Evolutionary conservation across 1,140 invertebrate genomes (phyloP).

Genomic region (Andricus grossulariae): DNA sequence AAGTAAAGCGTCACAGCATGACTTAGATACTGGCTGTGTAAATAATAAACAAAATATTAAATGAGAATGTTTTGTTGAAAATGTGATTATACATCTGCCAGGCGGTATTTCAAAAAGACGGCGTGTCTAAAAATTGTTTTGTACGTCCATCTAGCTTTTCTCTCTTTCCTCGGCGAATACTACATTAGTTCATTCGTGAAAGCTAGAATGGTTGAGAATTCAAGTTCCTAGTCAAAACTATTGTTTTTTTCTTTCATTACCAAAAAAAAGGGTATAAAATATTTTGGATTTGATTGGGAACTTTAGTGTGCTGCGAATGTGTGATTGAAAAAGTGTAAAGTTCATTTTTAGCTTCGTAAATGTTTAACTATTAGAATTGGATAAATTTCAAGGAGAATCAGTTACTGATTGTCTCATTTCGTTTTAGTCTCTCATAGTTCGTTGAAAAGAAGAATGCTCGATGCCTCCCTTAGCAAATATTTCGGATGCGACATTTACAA

Average conservation of each 20-base stretch:
- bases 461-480: neutral
- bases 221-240: neutral
- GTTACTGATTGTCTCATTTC: constrained; percentile 1
- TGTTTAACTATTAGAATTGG: constrained; percentile 1
- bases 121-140: constrained; percentile 15
- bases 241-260: neutral
- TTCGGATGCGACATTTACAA: no score
- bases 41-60: constrained; percentile 25
- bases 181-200: constrained; percentile 1
- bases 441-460: constrained; percentile 19
- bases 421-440: neutral
- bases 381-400: constrained; percentile 5
- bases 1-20: constrained; percentile 8
- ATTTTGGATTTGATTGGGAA: neutral
- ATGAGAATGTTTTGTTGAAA: constrained; percentile 21
- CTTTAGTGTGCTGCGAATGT: neutral
- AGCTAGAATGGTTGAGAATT: constrained; percentile 20
- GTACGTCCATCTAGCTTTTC: constrained; percentile 11
- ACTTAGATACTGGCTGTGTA: constrained; percentile 11
- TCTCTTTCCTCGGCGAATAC: neutral
- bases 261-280: neutral
- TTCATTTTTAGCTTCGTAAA: constrained; percentile 6
- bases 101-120: constrained; percentile 4
- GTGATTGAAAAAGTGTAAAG: constrained; percentile 4
- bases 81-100: constrained; percentile 15